A percentile compares a stretch with the other conserved stretches of the same genome.
Evolutionary conservation across 2,888 invertebrate species (phyloP).

Genomic region (Yponomeuta evonymella): DNA sequence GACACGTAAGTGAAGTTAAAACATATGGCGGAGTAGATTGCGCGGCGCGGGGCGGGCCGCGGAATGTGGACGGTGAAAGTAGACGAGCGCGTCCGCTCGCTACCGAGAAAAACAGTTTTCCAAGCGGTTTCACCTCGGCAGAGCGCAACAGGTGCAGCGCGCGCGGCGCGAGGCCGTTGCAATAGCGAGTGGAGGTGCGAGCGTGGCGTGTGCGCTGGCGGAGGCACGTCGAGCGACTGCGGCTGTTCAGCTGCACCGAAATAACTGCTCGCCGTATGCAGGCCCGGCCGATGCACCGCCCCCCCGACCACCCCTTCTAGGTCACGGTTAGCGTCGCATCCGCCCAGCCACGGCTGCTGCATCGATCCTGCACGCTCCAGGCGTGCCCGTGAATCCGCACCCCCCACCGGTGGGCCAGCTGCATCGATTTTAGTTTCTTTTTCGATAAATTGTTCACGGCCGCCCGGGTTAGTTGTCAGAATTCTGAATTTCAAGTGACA

Average conservation of each 20-base stretch:
- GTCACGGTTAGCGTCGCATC: slow-evolving; percentile 38
- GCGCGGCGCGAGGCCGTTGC: slow-evolving; percentile 22
- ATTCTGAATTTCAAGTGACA: background rate
- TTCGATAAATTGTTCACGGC: slow-evolving; percentile 6
- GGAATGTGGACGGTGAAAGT: slow-evolving; percentile 72
- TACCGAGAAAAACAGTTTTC: slow-evolving; percentile 70
- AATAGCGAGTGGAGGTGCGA: slow-evolving; percentile 18
- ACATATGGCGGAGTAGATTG: slow-evolving; percentile 28
- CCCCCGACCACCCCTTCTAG: slow-evolving; percentile 44
- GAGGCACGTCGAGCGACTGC: slow-evolving; percentile 64
- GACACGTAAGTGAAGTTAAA: slow-evolving; percentile 4
- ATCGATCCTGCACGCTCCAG: slow-evolving; percentile 49
- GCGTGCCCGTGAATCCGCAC: slow-evolving; percentile 1
- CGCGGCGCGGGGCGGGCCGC: slow-evolving; percentile 34
- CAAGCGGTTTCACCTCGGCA: slow-evolving; percentile 68
- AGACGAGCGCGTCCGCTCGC: slow-evolving; percentile 47
- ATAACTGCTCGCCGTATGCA: slow-evolving; percentile 66
- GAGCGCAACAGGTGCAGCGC: slow-evolving; percentile 56
- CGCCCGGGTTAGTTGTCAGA: background rate
- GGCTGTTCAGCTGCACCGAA: slow-evolving; percentile 65
- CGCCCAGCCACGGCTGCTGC: slow-evolving; percentile 41
- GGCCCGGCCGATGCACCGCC: slow-evolving; percentile 69
- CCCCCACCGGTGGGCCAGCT: background rate
- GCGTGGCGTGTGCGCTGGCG: slow-evolving; percentile 49
- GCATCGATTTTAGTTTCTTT: slow-evolving; percentile 15